Base-by-base conservation (phyloP, 2,888 invertebrate species). In the Dendrolimus houi region DNA sequence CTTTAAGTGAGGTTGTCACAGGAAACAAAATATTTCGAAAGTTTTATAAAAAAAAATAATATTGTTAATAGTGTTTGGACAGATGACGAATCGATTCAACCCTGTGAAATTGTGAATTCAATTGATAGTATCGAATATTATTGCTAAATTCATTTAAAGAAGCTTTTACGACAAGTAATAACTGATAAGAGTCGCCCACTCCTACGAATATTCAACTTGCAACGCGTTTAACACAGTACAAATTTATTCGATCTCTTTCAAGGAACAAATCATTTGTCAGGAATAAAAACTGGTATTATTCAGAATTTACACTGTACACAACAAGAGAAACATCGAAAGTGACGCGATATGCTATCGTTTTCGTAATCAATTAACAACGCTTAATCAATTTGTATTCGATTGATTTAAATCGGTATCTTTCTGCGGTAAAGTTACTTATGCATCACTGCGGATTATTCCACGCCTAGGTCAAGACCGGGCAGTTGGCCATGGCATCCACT, bases 401-500 rank as follows among this genome's bases (percentile, higher is more conserved):
- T 47, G 2, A 41, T 56, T 52, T 52, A 7, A 12, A 56, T 53
- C 56, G 53, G 29, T 29, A 56, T 56, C 53, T 53, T 52, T 10
- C 41, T 17, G 56, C 12, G 14, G 56, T 56, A 53, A 55, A 29
- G 53, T 60, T 65, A 64, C 62, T 62, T 69, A 75, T 72, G 72
- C 77, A 74, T 70, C 74, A 69, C 52, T 63, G 59, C 66, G 60
- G 58, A 29, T 69, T 59, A 59, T 60, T 58, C 60, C 57, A 52
- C 63, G 74, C 69, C 73, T 77, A 79, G 85, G 86, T 86, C 85
- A 85, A 85, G 85, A 72, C 63, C 83, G 65, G 29, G 58, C 53
- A 55, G 58, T 57, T 71, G 85, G 62, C 83, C 84, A 71, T 83
- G 82, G 80, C 84, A 80, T 75, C 77, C 59, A 14, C 59, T 63